Evolutionary conservation across 2,888 invertebrate species (phyloP), one percentile per base, ranked within the genome.

Genomic region (Margaritifera margaritifera): DNA sequence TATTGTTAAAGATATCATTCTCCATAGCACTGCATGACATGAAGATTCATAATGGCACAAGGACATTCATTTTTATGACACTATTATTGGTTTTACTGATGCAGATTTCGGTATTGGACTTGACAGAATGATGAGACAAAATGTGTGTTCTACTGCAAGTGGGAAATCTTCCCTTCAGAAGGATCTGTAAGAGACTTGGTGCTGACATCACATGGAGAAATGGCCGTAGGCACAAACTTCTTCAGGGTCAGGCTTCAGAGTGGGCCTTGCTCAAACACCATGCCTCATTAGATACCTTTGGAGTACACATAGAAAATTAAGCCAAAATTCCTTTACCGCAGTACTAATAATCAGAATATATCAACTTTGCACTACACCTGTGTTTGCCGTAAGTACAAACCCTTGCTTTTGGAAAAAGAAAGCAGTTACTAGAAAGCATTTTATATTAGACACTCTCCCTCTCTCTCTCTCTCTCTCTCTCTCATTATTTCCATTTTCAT

Each of bases 141-240:
- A 11, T 22, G 24, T 55, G 55, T 55, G 24, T 22, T n/a, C 24
- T 24, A 1, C 56, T 55, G n/a, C 61, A 89, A 90, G 90, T 99
- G 6, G 99, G 99, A 0, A 99, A 99, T 91, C 91, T 99, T 67
- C 99, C 99, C 20, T 99, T 98, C 87, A 92, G 99, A 64, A 92
- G 99, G 24, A 94, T 99, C 66, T 99, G 99, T 89, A 98, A 98
- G 87, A 94, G 94, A 86, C 95, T 93, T 90, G 99, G 99, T 24
- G 99, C 95, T 1, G 99, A 99, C 84, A 90, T 99, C 58, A 99
- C 99, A 2, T 88, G 96, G 96, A 25, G 97, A 98, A 91, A 91
- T 92, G 91, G 90, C 91, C 0, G 90, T 96, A 85, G 91, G 93
- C 18, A 89, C 91, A 2, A 91, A 91, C 68, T 80, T 93, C 88